Conservation (phyloP, 2,888 invertebrate species). For the Lamproptera curius region DNA sequence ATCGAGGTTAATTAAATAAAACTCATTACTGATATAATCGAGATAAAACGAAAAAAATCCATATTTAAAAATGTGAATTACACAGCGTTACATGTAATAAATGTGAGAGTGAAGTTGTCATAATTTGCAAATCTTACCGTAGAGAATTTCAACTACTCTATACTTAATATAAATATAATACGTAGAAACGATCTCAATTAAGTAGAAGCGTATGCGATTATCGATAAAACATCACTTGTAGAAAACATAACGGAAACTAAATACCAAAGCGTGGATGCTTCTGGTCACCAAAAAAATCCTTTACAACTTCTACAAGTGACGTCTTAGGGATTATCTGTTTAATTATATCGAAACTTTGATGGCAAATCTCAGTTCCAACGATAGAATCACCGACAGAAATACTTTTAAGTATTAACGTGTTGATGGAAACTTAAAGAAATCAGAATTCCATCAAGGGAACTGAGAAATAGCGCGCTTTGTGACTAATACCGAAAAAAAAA, state of each 20-base stretch:
- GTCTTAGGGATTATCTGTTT: constrained; percentile 42
- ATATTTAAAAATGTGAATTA: constrained; percentile 33
- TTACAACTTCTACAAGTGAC: constrained; percentile 41
- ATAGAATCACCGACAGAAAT: constrained; percentile 33
- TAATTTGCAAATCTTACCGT: constrained; percentile 65
- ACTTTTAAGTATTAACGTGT: constrained; percentile 3
- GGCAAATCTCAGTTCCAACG: constrained; percentile 51
- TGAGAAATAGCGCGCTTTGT: constrained; percentile 35
- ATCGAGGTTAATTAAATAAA: constrained; percentile 52
- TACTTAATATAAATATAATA: constrained; percentile 75
- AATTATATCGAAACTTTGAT: constrained; percentile 45
- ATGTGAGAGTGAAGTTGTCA: constrained; percentile 59
- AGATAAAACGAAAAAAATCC: constrained; percentile 26
- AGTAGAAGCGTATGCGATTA: constrained; percentile 69
- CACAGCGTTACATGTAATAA: constrained; percentile 41
- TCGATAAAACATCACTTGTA: constrained; percentile 48
- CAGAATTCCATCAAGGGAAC: constrained; percentile 46
- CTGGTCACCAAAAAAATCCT: constrained; percentile 14
- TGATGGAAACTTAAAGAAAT: constrained; percentile 3
- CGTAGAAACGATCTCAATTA: constrained; percentile 69
- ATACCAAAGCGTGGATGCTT: constrained; percentile 1
- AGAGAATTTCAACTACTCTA: constrained; percentile 63
- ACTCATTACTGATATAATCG: constrained; percentile 42
- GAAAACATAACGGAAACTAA: constrained; percentile 40
- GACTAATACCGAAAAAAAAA: constrained; percentile 27